Evolutionary conservation across 2,888 invertebrate genomes (phyloP), one percentile per base, ranked within the genome.

Genomic region (Dyspetes luteomarginatus): DNA sequence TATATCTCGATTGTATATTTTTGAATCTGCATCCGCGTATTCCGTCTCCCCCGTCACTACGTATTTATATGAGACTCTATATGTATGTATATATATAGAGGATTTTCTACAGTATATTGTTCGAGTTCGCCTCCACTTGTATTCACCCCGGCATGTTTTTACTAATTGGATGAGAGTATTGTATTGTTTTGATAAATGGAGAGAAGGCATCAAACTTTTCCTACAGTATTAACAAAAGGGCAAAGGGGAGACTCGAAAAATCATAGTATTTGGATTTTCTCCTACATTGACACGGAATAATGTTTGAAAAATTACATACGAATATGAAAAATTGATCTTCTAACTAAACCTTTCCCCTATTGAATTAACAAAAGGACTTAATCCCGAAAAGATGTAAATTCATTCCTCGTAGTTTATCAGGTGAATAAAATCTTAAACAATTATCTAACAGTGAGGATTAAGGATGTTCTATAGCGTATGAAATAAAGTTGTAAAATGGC

Each of bases 11-110:
- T 45, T 28, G 45, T 78, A 19, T 24, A 73, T 73, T 73, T 78
- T 78, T 68, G 67, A 68, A 78, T 78, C 73, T 73, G 78, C 68
- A 78, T 78, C 78, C 73, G 78, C 45, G 73, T 74, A 30, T 55
- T 17, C 19, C 43, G 55, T 56, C 64, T 55, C 55, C n/a, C 43
- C 52, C 28, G 48, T 48, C 5, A 48, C n/a, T n/a, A 48, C 41
- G 3, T 48, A 45, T 22, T 3, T 43, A 9, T 17, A 24, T 26
- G 28, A 48, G 3, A 2, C 2, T 55, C 41, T 45, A 3, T 28
- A 64, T 24, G n/a, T 26, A 22, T 4, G 19, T 17, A 48, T 64
- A 7, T 5, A 5, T 68, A 45, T 24, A 22, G 4, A 30, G 36
- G 9, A 36, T 22, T 62, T 12, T 12, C 17, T 48, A 17, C 4